Evolutionary conservation across 2,113 vertebrate species (phyloP), one percentile per base, ranked within the genome.

Genomic region (Otus sunia): DNA sequence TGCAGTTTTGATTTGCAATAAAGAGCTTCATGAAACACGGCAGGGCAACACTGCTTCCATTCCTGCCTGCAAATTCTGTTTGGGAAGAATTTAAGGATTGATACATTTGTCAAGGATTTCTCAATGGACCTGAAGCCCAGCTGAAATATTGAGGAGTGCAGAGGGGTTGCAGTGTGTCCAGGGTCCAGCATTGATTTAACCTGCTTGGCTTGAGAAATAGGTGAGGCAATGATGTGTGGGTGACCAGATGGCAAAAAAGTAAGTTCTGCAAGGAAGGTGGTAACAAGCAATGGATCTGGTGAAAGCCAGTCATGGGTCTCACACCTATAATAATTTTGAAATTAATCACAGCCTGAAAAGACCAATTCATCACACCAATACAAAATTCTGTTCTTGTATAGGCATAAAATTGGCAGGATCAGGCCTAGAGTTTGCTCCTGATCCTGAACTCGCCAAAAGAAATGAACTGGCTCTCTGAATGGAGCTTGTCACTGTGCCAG

Each of bases 171-270:
- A 63, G 5, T 2, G 16, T 63, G 27, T 32, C 23, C 58, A 52
- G n/a, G 12, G 3, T 52, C 30, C 45, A 37, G 59, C 47, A 41
- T 5, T 62, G 21, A 22, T 56, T 23, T 78, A 47, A 78, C 26
- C 32, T 87, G 11, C 72, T 58, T 49, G 50, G 15, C 45, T 90
- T 3, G 8, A 63, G 45, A 59, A 47, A 30, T 5, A 52, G 15
- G 30, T 50, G 66, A 85, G 41, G 21, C 45, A 64, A 93, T 5
- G 16, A 56, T 0, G 0, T 15, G 68, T 32, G 50, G 37, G 59
- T 0, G 0, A 68, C 18, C n/a, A 75, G 43, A 2, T 19, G 36
- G 37, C 1, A 52, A 86, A 72, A 89, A 49, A 17, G 0, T 6
- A 60, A 81, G 14, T 87, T 81, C 26, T 78, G 55, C 71, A 53